Percentiles rank a stretch among this genome's conserved stretches.
phyloP scores from a whole-genome alignment of 2,113 vertebrate species.

The Isurus oxyrinchus region DNA sequence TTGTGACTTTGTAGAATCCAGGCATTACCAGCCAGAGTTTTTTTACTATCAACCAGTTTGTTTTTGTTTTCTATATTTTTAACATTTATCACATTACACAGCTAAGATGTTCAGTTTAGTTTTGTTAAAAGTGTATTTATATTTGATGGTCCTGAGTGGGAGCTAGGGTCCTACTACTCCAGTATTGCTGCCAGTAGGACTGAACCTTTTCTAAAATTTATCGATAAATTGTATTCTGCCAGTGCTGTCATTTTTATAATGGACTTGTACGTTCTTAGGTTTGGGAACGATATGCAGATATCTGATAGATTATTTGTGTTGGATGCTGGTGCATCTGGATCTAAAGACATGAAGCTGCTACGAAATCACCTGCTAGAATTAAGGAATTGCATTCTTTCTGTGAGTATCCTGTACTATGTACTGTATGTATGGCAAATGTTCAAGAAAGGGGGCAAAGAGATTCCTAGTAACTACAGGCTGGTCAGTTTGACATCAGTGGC shows the following conservation, averaged over 20 bases:
- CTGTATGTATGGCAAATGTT: not conserved
- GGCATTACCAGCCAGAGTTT: not conserved
- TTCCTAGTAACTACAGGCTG: not conserved
- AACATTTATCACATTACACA: not conserved
- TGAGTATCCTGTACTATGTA: constrained; percentile 52
- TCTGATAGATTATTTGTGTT: constrained; percentile 86
- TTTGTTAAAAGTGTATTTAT: not conserved
- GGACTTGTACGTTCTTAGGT: constrained; percentile 54
- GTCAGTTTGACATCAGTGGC: not conserved
- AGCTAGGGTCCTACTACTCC: not conserved
- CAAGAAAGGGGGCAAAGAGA: not conserved
- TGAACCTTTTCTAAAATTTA: not conserved
- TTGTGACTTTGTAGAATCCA: not conserved
- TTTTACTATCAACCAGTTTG: not conserved
- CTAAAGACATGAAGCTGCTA: constrained; percentile 88
- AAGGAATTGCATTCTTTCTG: constrained; percentile 74
- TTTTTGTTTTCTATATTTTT: not conserved
- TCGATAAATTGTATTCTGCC: not conserved
- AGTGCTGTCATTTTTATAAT: not conserved
- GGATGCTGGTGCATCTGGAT: constrained; percentile 86
- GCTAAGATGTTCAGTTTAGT: not conserved
- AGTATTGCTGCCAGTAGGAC: not conserved
- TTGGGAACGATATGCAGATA: constrained; percentile 85
- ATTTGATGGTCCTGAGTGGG: not conserved
- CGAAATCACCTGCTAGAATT: constrained; percentile 86